Evolutionary conservation across 2,888 invertebrate species (phyloP).

Genomic region (Epicampocera succincta): DNA sequence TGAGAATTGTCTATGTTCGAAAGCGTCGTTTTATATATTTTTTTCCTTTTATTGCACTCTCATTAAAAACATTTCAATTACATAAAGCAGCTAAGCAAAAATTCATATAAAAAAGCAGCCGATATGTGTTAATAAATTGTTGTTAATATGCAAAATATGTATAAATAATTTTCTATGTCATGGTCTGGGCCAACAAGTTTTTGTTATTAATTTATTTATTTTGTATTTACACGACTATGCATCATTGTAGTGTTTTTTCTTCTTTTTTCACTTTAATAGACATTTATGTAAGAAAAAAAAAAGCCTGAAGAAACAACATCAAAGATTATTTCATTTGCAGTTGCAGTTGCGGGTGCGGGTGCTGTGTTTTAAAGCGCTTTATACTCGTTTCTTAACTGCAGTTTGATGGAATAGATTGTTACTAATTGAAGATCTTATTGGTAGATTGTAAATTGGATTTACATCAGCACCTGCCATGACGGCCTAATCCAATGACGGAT

Average conservation of each 20-base stretch:
- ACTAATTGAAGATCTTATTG: constrained; percentile 12
- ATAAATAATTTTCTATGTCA: constrained; percentile 77
- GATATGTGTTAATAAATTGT: neutral
- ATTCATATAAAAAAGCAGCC: constrained; percentile 14
- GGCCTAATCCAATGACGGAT: too few relatives aligned
- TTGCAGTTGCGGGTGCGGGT: constrained; percentile 52
- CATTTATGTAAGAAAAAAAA: constrained; percentile 30
- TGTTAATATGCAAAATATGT: constrained; percentile 70
- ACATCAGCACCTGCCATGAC: too few relatives aligned
- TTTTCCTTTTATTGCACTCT: constrained; percentile 49
- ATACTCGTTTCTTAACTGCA: constrained; percentile 12
- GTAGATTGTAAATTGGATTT: neutral
- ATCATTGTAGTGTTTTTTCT: constrained; percentile 53
- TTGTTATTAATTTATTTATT: constrained; percentile 25
- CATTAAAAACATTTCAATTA: constrained; percentile 62
- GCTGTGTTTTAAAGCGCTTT: constrained; percentile 24
- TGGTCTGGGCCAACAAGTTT: constrained; percentile 77
- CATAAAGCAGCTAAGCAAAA: constrained; percentile 35
- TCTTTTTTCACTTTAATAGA: constrained; percentile 40
- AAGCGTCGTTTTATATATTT: neutral
- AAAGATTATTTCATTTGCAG: constrained; percentile 34
- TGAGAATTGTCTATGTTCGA: constrained; percentile 39
- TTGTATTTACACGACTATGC: constrained; percentile 58
- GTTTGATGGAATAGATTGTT: constrained; percentile 37
- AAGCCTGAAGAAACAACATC: neutral